Percentiles rank a stretch among this genome's conserved stretches.
phyloP scores from a whole-genome alignment of 1,140 invertebrate species.

The Drosophila chauvacae region DNA sequence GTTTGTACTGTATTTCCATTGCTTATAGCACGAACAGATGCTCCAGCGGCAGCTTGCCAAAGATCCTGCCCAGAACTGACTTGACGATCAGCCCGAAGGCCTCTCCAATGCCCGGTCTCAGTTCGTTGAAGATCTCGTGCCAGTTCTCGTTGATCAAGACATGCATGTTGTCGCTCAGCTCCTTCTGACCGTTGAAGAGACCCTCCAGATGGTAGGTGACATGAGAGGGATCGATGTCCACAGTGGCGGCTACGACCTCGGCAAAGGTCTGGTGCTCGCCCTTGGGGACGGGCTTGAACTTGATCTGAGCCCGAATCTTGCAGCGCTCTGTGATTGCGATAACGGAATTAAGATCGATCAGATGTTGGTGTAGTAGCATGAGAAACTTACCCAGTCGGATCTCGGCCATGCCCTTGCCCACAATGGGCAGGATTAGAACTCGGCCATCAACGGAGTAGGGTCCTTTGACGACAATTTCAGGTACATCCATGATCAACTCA shows the following conservation, averaged over 20 bases:
- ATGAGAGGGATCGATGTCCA: conserved; percentile 47
- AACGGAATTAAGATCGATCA: neutral
- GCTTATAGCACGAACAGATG: conserved; percentile 80
- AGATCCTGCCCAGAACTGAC: conserved; percentile 84
- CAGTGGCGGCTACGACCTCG: conserved; percentile 34
- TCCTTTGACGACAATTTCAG: conserved; percentile 79
- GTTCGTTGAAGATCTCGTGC: conserved; percentile 84
- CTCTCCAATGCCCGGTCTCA: conserved; percentile 84
- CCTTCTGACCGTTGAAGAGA: conserved; percentile 85
- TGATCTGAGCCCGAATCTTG: conserved; percentile 34
- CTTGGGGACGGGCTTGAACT: conserved; percentile 38
- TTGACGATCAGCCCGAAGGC: conserved; percentile 85
- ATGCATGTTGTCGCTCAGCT: conserved; percentile 80
- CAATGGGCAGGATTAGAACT: conserved; percentile 86
- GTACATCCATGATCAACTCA: conserved; percentile 44
- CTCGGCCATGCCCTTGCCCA: conserved; percentile 84
- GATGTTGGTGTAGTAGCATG: no score
- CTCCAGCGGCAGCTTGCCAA: conserved; percentile 85
- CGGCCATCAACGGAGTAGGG: conserved; percentile 85
- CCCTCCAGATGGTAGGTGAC: conserved; percentile 75
- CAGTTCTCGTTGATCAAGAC: conserved; percentile 85
- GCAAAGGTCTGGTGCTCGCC: conserved; percentile 48
- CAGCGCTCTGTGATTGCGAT: conserved; percentile 35
- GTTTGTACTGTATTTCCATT: neutral
- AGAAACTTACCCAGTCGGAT: conserved; percentile 55